Evolutionary conservation across 2,113 vertebrate genomes (phyloP).

Genomic region (Butorides virescens): DNA sequence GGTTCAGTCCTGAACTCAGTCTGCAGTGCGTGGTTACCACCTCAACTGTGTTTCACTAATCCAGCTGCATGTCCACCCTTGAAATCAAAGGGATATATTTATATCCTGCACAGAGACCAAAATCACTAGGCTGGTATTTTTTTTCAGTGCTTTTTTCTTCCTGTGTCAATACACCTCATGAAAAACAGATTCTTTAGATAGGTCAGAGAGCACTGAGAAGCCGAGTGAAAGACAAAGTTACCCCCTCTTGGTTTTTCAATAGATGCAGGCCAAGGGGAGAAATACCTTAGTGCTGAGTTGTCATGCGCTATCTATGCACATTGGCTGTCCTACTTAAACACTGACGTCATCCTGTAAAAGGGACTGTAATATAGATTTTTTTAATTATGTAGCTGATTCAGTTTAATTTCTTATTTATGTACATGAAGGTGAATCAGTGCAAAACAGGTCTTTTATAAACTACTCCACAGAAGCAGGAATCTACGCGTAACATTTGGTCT

Average conservation of each 20-base stretch:
- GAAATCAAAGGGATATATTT: background rate
- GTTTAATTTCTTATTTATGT: background rate
- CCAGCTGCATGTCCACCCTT: background rate
- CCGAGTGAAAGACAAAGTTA: background rate
- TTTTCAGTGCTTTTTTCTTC: background rate
- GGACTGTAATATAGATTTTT: background rate
- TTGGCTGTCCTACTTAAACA: background rate
- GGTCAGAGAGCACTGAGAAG: background rate
- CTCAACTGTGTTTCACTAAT: background rate
- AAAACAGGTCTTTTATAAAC: background rate
- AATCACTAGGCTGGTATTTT: background rate
- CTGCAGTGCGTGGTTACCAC: background rate
- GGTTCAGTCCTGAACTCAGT: background rate
- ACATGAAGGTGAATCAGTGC: background rate
- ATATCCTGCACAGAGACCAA: background rate
- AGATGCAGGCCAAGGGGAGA: background rate
- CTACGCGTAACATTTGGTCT: background rate
- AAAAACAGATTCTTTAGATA: background rate
- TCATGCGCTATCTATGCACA: background rate
- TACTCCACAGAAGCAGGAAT: background rate
- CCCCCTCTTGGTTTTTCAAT: background rate
- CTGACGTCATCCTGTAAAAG: background rate
- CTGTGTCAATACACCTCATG: background rate
- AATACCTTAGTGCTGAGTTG: background rate
- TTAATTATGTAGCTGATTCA: background rate